Conservation (phyloP, 2,888 invertebrate species). For the Agrotis ipsilon region DNA sequence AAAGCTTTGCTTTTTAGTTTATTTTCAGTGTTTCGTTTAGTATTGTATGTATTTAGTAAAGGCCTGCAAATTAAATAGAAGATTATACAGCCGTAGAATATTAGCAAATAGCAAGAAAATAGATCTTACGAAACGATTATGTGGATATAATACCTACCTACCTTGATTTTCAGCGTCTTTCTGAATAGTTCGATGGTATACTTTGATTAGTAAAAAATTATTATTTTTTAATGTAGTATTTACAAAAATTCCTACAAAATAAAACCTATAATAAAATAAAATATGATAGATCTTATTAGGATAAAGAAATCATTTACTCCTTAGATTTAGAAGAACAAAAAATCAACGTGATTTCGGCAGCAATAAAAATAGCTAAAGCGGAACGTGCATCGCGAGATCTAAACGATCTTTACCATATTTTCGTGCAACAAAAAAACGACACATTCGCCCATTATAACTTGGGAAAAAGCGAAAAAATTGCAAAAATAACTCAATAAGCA, state of each 20-base stretch:
- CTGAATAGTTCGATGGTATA: background rate
- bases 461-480: constrained; percentile 33
- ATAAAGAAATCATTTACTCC: background rate
- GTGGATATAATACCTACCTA: no score
- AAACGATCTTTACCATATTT: constrained; percentile 28
- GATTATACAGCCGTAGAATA: background rate
- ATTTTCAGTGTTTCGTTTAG: background rate
- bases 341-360: background rate
- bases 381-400: constrained; percentile 39
- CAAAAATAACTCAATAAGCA: constrained; percentile 50
- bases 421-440: constrained; percentile 28
- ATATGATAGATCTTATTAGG: no score
- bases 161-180: background rate
- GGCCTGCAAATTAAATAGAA: background rate
- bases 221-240: no score
- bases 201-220: no score
- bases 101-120: background rate
- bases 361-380: constrained; percentile 9
- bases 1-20: background rate
- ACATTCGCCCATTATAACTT: constrained; percentile 24
- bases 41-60: background rate
- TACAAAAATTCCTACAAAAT: background rate
- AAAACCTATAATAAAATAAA: background rate
- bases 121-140: background rate
- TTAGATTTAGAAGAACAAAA: constrained; percentile 5